Conservation (phyloP, 23 tunicate species). For the Trididemnum nubilum region DNA sequence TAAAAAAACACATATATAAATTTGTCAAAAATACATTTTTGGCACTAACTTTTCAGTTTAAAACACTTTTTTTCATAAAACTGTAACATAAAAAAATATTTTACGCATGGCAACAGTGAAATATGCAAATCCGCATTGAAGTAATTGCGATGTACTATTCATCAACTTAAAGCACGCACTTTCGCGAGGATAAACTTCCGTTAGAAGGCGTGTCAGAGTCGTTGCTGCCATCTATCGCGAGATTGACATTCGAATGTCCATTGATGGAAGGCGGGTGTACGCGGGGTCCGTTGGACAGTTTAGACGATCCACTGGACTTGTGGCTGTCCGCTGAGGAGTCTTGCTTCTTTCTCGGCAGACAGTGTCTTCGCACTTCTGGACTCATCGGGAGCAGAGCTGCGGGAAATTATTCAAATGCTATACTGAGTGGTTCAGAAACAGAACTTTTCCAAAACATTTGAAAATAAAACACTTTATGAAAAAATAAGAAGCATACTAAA, state of each 20-base stretch:
- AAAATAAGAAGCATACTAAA: too few species aligned
- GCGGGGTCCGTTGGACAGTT: constrained; percentile 26
- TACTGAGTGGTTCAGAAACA: too few species aligned
- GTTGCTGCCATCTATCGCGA: constrained; percentile 28
- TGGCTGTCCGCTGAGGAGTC: constrained; percentile 52
- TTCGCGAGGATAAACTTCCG: constrained; percentile 62
- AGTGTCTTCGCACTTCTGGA: constrained; percentile 75
- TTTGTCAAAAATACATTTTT: too few species aligned
- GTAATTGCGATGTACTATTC: too few species aligned
- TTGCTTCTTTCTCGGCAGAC: constrained; percentile 61
- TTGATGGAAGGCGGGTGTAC: not conserved
- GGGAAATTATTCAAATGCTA: too few species aligned
- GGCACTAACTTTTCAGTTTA: too few species aligned
- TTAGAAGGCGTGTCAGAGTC: constrained; percentile 64
- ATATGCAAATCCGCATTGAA: too few species aligned
- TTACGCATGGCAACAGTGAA: too few species aligned
- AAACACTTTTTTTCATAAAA: too few species aligned
- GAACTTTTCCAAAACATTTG: not conserved
- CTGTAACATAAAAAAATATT: too few species aligned
- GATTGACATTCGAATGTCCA: constrained; percentile 8
- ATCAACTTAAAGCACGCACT: constrained; percentile 26
- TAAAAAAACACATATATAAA: too few species aligned
- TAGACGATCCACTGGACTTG: constrained; percentile 57
- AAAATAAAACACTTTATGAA: not conserved
- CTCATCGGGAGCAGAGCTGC: constrained; percentile 85